phyloP scores from a whole-genome alignment of 2,113 vertebrate species.

The Jacana jacana region DNA sequence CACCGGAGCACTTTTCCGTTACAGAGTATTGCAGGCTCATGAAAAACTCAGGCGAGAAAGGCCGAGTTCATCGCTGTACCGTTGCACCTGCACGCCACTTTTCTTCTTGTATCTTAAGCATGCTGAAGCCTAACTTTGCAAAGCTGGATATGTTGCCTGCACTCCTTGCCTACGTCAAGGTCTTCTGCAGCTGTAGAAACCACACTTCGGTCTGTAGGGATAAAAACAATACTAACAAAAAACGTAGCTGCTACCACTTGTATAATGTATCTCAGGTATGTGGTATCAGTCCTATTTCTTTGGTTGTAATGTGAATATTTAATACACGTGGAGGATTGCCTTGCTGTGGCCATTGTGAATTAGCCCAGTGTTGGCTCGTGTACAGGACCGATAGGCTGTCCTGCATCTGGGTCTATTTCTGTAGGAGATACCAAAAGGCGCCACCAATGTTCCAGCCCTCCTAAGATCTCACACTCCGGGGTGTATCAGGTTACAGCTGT shows the following conservation, averaged over 20 bases:
- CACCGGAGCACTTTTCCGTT: background rate
- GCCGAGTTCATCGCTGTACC: background rate
- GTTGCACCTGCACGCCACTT: background rate
- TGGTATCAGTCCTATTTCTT: background rate
- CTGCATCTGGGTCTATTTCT: background rate
- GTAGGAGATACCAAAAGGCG: background rate
- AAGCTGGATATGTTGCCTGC: background rate
- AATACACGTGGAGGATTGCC: background rate
- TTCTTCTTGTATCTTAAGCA: background rate
- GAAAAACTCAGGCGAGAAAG: background rate
- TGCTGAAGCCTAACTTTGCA: background rate
- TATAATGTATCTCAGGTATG: slow-evolving; percentile 52
- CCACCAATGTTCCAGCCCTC: background rate
- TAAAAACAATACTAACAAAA: no score
- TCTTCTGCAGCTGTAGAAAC: background rate
- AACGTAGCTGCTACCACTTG: background rate
- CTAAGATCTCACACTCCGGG: background rate
- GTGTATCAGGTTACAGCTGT: slow-evolving; percentile 4
- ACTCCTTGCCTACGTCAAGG: background rate
- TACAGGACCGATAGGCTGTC: background rate
- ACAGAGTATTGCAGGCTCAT: background rate
- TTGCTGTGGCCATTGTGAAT: slow-evolving; percentile 10
- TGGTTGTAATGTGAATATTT: slow-evolving; percentile 44
- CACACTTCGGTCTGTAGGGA: background rate
- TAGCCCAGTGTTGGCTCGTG: background rate